Conservation (phyloP, 2,888 invertebrate genomes). For the Resseliella maxima region DNA sequence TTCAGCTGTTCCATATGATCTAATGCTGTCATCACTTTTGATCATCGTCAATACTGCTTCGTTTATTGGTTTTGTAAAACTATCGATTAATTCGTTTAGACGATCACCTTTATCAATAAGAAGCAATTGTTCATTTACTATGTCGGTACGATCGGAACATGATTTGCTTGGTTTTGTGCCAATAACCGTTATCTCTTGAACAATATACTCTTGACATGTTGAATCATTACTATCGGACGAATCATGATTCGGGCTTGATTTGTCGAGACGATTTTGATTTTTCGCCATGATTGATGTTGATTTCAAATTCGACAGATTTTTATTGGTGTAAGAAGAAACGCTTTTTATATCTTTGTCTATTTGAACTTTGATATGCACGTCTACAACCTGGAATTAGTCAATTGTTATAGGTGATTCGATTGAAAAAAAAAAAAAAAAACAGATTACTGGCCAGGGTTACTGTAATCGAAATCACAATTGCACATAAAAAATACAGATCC, state of each 20-base stretch:
- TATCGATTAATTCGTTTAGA: not conserved
- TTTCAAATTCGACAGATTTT: too few species aligned
- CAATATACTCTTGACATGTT: not conserved
- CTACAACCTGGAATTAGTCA: too few species aligned
- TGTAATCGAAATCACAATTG: too few species aligned
- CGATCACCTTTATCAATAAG: not conserved
- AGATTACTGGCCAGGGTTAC: too few species aligned
- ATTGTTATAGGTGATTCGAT: too few species aligned
- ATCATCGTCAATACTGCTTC: not conserved
- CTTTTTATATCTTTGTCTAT: too few species aligned
- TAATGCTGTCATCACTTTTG: not conserved
- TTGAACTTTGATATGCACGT: too few species aligned
- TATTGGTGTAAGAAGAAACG: too few species aligned
- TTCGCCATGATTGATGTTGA: too few species aligned
- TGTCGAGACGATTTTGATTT: too few species aligned
- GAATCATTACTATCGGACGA: not conserved
- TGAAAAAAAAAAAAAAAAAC: too few species aligned
- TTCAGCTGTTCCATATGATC: not conserved
- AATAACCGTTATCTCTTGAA: conserved; percentile 10
- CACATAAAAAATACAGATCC: too few species aligned
- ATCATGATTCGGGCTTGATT: not conserved
- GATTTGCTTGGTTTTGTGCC: not conserved
- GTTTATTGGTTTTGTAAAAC: not conserved
- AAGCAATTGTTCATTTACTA: not conserved
- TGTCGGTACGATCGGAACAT: not conserved